A percentile compares a stretch with the other conserved stretches of the same genome.
phyloP scores from a whole-genome alignment of 2,113 vertebrate species.

The Ranitomeya variabilis region DNA sequence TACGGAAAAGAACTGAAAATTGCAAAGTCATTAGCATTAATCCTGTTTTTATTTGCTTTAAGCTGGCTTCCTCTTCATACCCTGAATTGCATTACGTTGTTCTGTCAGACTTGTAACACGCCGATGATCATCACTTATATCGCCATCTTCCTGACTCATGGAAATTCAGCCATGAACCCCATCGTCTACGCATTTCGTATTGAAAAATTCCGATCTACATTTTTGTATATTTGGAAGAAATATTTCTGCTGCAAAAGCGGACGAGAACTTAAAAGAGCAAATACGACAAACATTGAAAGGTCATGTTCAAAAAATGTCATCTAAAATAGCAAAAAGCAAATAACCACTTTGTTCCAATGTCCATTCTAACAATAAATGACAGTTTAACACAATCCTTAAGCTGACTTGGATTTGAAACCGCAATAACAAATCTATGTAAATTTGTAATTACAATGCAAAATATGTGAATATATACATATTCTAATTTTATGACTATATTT shows the following conservation, averaged over 20 bases:
- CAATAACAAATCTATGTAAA: not conserved
- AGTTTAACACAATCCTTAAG: not conserved
- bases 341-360: constrained; percentile 33
- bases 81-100: constrained; percentile 91
- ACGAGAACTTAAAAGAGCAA: constrained; percentile 51
- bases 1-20: constrained; percentile 94
- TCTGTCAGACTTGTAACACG: constrained; percentile 74
- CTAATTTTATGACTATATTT: constrained; percentile 35
- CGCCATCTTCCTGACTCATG: constrained; percentile 90
- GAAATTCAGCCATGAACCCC: constrained; percentile 96
- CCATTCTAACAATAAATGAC: constrained; percentile 39
- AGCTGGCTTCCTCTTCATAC: constrained; percentile 95
- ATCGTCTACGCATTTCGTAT: constrained; percentile 94
- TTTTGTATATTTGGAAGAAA: constrained; percentile 90
- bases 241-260: constrained; percentile 83
- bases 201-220: constrained; percentile 89
- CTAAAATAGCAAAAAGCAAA: constrained; percentile 42
- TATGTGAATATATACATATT: constrained; percentile 35
- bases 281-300: constrained; percentile 25
- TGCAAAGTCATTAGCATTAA: constrained; percentile 90
- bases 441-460: not conserved
- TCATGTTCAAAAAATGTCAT: constrained; percentile 49
- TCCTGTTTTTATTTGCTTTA: constrained; percentile 89
- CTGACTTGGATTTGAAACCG: not conserved
- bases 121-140: constrained; percentile 77